phyloP scores from a whole-genome alignment of 2,113 vertebrate species.

The Crotalus helleri region DNA sequence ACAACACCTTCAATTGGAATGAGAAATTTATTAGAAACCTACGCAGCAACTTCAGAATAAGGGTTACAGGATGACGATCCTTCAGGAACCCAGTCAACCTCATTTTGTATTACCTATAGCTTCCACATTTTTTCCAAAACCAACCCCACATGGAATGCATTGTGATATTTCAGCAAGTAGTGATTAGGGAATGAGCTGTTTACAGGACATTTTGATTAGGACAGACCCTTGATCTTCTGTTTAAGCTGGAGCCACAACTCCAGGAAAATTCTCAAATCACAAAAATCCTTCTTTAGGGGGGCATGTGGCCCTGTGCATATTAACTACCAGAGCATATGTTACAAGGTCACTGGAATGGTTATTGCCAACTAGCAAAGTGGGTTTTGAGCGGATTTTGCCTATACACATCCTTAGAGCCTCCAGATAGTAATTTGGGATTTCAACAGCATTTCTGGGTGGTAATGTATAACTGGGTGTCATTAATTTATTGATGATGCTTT shows the following conservation, averaged over 20 bases:
- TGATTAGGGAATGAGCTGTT: neutral
- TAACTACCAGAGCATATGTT: neutral
- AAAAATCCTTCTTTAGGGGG: neutral
- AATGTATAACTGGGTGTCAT: neutral
- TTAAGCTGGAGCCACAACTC: neutral
- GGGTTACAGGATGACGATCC: neutral
- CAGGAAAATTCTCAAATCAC: neutral
- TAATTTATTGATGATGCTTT: neutral
- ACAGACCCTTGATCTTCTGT: neutral
- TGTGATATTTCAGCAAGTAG: neutral
- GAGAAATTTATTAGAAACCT: neutral
- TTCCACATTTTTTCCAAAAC: neutral
- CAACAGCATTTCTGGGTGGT: neutral
- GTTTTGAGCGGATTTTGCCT: neutral
- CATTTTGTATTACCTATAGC: neutral
- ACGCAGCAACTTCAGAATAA: neutral
- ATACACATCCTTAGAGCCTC: neutral
- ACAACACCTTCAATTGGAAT: neutral
- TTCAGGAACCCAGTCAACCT: neutral
- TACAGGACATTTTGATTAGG: neutral
- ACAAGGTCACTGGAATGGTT: neutral
- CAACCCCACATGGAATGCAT: neutral
- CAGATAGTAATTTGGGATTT: neutral
- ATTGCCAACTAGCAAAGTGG: neutral
- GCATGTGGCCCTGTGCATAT: neutral